Evolutionary conservation across 2,888 invertebrate genomes (phyloP), one percentile per base, ranked within the genome.

Genomic region (Lissocephala sabroskyi): DNA sequence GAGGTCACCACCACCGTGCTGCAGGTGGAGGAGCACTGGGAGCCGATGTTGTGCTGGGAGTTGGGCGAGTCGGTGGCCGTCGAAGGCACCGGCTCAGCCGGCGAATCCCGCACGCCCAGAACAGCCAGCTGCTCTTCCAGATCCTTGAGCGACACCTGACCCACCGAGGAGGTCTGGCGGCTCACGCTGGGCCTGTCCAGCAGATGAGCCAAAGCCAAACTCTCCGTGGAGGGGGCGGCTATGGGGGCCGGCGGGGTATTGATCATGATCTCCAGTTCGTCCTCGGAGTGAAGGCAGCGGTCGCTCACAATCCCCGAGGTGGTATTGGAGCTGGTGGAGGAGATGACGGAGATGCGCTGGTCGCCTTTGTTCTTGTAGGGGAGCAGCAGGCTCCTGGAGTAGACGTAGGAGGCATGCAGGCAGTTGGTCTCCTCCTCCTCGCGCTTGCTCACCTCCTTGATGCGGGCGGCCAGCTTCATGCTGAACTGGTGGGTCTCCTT

Each of bases 261-360:
- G 52, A 92, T 92, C 91, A 92, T 92, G 59, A 92, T 94, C 86
- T 95, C 95, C 79, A 95, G 89, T 85, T 96, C 97, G 81, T 97
- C 97, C 86, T 96, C 93, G 46, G 95, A 96, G 82, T 96, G 96
- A 47, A 96, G 95, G 16, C 23, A 23, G 65, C 96, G 90, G 84
- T 97, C 97, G 83, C 97, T 96, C 37, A 97, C 96, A 68, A 97
- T 96, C 51, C 97, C 97, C 23, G 96, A 97, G 17, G 97, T 97
- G 32, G 97, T 97, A 81, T 96, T 97, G n/a, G 96, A 97, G 76
- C 96, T 96, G 33, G 96, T 94, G 76, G 93, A 94, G 52, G 95
- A 95, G 80, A 97, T 95, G 23, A 97, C 92, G 47, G 95, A 95
- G 81, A 93, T 92, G 70, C 95, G 88, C 84, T 94, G 94, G 83